Percentiles rank a stretch among this genome's conserved stretches.
These are phyloP conservation scores for Tetragnatha versicolor DNA, from an alignment of 1,140 invertebrate genomes.

Conservation along the genomic window DNA sequence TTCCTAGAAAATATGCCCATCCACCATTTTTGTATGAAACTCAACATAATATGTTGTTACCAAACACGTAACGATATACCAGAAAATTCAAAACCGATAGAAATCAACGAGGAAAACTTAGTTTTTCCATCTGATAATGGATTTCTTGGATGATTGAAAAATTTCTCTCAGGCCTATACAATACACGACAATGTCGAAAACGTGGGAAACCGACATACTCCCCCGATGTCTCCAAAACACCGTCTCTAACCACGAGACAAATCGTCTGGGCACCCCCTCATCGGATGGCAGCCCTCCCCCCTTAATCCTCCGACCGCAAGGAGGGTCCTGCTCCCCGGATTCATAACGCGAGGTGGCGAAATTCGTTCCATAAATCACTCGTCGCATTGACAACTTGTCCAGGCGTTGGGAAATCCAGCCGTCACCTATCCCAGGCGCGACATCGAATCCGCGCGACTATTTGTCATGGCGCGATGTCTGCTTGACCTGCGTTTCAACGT, in stretches of 20 bases:
- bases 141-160: no score
- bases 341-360: conserved; percentile 14
- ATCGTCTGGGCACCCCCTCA: neutral
- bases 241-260: neutral
- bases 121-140: no score
- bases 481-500: no score
- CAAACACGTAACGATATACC: no score
- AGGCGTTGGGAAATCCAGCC: conserved; percentile 21
- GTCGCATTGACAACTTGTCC: conserved; percentile 14
- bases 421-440: neutral
- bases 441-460: conserved; percentile 19
- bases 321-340: neutral
- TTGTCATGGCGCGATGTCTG: conserved; percentile 14
- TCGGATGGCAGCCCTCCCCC: neutral
- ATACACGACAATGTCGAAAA: no score
- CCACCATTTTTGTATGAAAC: no score
- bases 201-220: neutral
- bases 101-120: no score
- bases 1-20: no score
- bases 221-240: neutral
- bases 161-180: no score
- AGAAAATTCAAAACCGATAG: no score
- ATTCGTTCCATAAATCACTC: conserved; percentile 34
- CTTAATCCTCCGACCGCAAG: neutral
- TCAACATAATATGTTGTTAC: no score